phyloP scores from a whole-genome alignment of 2,113 vertebrate species.

The Suricata suricatta region DNA sequence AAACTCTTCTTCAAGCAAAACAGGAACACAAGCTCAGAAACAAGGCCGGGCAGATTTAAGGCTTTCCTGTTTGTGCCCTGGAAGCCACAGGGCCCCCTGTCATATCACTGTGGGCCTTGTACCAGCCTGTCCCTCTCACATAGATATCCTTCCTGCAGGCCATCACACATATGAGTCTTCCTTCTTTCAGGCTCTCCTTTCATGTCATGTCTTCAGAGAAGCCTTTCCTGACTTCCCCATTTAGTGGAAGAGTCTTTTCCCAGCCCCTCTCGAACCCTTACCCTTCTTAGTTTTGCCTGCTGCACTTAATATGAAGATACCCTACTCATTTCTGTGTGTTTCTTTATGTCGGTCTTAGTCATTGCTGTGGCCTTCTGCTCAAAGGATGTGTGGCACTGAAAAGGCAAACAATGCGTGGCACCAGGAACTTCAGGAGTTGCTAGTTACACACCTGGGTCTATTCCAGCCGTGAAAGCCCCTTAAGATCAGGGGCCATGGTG shows the following conservation, averaged over 20 bases:
- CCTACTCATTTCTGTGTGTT: background rate
- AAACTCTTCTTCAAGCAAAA: background rate
- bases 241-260: background rate
- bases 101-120: fast-evolving
- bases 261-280: too few species aligned
- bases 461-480: background rate
- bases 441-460: background rate
- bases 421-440: too few species aligned
- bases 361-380: background rate
- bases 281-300: background rate
- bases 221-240: background rate
- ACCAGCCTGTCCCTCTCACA: background rate
- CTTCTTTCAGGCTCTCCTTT: background rate
- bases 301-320: background rate
- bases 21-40: background rate
- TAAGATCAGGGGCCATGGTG: background rate
- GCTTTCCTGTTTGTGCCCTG: background rate
- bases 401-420: background rate
- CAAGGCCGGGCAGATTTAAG: fast-evolving
- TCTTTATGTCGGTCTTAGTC: background rate
- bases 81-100: fast-evolving
- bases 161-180: background rate
- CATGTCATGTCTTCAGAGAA: background rate
- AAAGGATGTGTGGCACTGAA: fast-evolving
- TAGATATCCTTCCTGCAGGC: fast-evolving